phyloP scores from a whole-genome alignment of 2,797 vertebrate species.

The Galagoides demidoff region DNA sequence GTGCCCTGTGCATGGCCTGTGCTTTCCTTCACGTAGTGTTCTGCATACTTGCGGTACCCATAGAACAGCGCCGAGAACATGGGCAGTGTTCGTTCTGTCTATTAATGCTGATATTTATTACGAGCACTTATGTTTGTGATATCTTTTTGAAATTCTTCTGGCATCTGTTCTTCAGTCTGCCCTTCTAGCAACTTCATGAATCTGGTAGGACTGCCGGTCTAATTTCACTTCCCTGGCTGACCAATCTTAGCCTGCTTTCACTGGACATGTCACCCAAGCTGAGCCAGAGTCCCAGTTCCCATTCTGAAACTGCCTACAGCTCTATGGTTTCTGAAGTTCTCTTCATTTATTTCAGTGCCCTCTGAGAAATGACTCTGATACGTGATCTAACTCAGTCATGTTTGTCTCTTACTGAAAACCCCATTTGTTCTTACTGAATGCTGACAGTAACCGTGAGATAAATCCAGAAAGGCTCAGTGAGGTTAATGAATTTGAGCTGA shows the following conservation, averaged over 20 bases:
- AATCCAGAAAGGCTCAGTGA: neutral
- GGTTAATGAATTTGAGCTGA: neutral
- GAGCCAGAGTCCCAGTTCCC: neutral
- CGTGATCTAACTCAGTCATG: neutral
- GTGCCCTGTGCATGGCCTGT: neutral
- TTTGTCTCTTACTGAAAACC: neutral
- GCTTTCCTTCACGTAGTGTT: neutral
- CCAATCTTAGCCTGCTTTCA: neutral
- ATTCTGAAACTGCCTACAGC: neutral
- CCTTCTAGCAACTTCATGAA: neutral
- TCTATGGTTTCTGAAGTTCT: neutral
- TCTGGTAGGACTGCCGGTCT: neutral
- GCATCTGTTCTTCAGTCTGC: neutral
- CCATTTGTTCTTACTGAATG: neutral
- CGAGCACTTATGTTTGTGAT: neutral
- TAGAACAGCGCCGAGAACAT: neutral
- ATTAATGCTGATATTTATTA: neutral
- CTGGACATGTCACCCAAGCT: neutral
- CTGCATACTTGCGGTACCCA: neutral
- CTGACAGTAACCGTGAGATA: neutral
- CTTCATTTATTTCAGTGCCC: neutral
- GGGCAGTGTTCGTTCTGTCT: neutral
- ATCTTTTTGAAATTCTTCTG: neutral
- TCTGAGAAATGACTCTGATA: neutral
- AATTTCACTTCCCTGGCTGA: neutral